Evolutionary conservation across 2,113 vertebrate genomes (phyloP).

Genomic region (Brevimyrus niger): DNA sequence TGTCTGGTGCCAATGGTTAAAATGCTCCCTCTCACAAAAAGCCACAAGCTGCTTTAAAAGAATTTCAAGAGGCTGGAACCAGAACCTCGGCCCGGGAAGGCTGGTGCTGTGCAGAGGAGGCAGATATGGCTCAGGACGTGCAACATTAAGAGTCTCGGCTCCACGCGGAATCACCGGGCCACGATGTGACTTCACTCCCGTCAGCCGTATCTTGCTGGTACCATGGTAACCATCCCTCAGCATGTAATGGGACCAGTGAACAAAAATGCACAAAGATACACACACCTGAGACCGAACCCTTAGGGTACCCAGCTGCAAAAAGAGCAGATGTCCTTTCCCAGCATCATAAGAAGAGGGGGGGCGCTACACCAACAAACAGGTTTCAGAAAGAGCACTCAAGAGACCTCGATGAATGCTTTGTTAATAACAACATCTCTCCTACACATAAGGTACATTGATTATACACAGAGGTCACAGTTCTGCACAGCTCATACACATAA

Average conservation of each 20-base stretch:
- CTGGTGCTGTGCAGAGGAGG: not conserved
- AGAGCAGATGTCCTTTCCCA: not conserved
- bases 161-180: not conserved
- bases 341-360: not conserved
- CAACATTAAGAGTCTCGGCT: not conserved
- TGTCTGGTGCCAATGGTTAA: not conserved
- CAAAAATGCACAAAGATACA: not conserved
- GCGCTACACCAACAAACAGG: not conserved
- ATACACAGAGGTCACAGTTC: conserved; percentile 13
- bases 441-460: not conserved
- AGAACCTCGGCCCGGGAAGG: not conserved
- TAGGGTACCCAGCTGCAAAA: not conserved
- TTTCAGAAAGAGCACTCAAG: not conserved
- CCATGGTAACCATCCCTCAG: not conserved
- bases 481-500: not conserved
- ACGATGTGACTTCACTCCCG: not conserved
- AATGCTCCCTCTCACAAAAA: not conserved
- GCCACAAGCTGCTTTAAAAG: not conserved
- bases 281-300: not conserved
- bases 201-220: not conserved
- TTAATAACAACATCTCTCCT: not conserved
- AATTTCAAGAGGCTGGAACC: not conserved
- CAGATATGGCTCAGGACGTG: not conserved
- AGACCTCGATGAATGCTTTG: not conserved
- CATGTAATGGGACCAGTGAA: not conserved